These are phyloP conservation scores for Melanotaenia boesemani DNA, from an alignment of 2,797 vertebrate genomes.

Conservation along the genomic window DNA sequence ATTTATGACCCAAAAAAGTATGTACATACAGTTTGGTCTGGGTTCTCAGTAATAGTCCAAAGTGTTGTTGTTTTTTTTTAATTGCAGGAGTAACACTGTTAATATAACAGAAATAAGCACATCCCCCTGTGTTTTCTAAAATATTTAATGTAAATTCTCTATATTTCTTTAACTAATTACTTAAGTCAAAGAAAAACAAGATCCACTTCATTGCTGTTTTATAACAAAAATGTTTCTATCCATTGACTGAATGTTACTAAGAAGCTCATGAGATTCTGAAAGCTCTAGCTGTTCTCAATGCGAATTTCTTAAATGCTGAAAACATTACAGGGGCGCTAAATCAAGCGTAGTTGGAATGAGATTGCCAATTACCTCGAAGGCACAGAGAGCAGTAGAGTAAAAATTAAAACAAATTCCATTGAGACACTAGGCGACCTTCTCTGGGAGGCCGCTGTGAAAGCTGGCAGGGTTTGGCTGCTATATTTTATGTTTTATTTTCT, in stretches of 20 bases:
- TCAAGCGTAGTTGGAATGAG: constrained; percentile 75
- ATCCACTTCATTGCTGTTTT: constrained; percentile 46
- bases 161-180: constrained; percentile 40
- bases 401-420: constrained; percentile 73
- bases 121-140: constrained; percentile 3
- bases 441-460: constrained; percentile 53
- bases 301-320: constrained; percentile 66
- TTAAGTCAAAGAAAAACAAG: constrained; percentile 33
- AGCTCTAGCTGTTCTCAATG: constrained; percentile 55
- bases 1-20: constrained; percentile 5
- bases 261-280: constrained; percentile 45
- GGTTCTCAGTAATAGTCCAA: constrained; percentile 36
- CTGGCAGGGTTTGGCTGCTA: constrained; percentile 62
- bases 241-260: constrained; percentile 54
- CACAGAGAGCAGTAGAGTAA: constrained; percentile 52
- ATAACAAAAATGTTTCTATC: constrained; percentile 52
- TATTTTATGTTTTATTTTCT: constrained; percentile 75
- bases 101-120: constrained; percentile 19
- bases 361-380: constrained; percentile 79
- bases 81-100: constrained; percentile 20
- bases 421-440: constrained; percentile 57
- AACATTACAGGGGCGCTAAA: constrained; percentile 74
- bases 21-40: constrained; percentile 51
- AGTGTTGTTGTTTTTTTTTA: constrained; percentile 27
- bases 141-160: constrained; percentile 24